Evolutionary conservation across 2,888 invertebrate genomes (phyloP), one percentile per base, ranked within the genome.

Genomic region (Xanthorhoe designata): DNA sequence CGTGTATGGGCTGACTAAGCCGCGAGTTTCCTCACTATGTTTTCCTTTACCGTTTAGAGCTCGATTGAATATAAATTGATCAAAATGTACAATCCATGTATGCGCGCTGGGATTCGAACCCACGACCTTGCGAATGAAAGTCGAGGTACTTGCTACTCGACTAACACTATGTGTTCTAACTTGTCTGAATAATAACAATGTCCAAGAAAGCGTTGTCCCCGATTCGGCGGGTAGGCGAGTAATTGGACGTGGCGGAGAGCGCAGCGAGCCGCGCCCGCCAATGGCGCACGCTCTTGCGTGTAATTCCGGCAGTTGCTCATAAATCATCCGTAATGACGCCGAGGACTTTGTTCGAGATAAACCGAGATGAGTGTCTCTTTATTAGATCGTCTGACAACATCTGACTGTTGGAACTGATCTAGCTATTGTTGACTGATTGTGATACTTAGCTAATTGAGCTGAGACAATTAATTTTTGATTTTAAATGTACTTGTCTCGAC

Each of bases 271-370:
- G 13, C 2, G 32, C 15, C 10, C 45, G 6, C n/a, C n/a, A n/a
- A 45, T 9, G 24, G 51, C 15, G 51, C 17, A 45, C 62, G 32
- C 13, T 19, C 56, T 51, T 18, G 62, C 45, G 56, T 42, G 62
- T 57, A 32, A 63, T 45, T 6, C 18, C 15, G 5, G 13, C 38
- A 13, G 38, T 18, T 4, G 17, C 42, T 4, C 49, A 59, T 64
- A 17, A 59, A 64, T 64, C 64, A 64, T 64, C 38, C 42, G 8
- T 54, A 35, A 42, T 38, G 54, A 54, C 50, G 38, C 29, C 17
- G 53, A 57, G 32, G 55, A 55, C 49, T 55, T 53, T 15, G 64
- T n/a, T 18, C 35, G 32, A 45, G 47, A 53, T 61, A 17, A 45
- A 52, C n/a, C 35, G 32, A 45, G 32, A 53, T 61, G 18, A 45